Percentiles rank a stretch among this genome's conserved stretches.
Conservation (phyloP, 2,888 invertebrate genomes). For the Cremastinae sp. region DNA sequence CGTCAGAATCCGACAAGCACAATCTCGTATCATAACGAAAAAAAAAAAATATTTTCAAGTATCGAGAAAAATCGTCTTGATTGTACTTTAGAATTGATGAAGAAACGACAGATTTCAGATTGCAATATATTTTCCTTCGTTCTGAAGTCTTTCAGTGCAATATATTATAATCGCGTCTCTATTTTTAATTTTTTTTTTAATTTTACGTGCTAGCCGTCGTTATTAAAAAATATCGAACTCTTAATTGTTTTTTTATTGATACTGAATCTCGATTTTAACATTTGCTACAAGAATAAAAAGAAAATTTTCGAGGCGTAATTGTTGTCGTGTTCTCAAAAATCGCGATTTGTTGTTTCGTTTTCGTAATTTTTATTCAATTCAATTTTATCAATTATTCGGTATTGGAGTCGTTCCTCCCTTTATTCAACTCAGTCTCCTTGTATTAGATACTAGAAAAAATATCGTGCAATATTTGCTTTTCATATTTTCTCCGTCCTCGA, state of each 20-base stretch:
- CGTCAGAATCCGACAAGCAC: slow-evolving; percentile 73
- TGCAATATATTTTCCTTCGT: slow-evolving; percentile 9
- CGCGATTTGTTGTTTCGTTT: slow-evolving; percentile 1
- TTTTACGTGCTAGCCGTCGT: slow-evolving; percentile 55
- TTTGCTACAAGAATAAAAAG: slow-evolving; percentile 32
- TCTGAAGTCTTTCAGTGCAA: slow-evolving; percentile 15
- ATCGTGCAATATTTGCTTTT: slow-evolving; percentile 68
- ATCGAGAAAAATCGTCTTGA: not conserved
- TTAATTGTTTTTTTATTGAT: slow-evolving; percentile 29
- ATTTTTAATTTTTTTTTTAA: slow-evolving; percentile 28
- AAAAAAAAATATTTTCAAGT: not conserved
- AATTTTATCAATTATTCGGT: not conserved
- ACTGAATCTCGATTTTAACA: slow-evolving; percentile 21
- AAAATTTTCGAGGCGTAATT: slow-evolving; percentile 42
- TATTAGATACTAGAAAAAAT: slow-evolving; percentile 63
- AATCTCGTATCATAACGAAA: slow-evolving; percentile 62
- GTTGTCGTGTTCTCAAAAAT: slow-evolving; percentile 34
- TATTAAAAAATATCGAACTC: slow-evolving; percentile 41
- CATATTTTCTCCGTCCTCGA: slow-evolving; percentile 14
- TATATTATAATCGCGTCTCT: slow-evolving; percentile 24
- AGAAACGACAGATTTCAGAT: not conserved
- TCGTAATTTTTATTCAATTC: slow-evolving; percentile 6
- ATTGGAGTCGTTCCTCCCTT: slow-evolving; percentile 21
- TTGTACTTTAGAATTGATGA: slow-evolving; percentile 14
- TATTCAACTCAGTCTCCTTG: slow-evolving; percentile 44